Evolutionary conservation across 2,888 invertebrate species (phyloP).

Genomic region (Eristalis pertinax): DNA sequence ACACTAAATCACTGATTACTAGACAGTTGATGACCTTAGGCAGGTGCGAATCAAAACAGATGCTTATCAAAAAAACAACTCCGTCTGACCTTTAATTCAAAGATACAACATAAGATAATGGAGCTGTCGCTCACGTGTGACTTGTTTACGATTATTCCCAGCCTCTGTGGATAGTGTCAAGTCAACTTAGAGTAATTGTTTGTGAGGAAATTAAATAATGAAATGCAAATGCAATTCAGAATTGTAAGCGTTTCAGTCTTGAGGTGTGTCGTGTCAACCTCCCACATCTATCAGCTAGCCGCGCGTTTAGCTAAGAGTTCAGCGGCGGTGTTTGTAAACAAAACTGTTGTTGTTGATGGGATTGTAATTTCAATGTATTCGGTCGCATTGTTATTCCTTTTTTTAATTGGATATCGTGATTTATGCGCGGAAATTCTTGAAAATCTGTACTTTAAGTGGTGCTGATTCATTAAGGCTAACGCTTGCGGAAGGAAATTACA

Average conservation of each 20-base stretch:
- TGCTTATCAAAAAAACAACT: neutral
- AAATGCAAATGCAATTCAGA: slow-evolving; percentile 6
- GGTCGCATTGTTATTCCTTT: neutral
- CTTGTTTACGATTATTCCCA: neutral
- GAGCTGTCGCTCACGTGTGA: slow-evolving; percentile 19
- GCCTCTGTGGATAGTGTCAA: neutral
- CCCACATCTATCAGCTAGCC: neutral
- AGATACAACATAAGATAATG: neutral
- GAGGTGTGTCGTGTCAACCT: neutral
- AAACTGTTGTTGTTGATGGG: neutral
- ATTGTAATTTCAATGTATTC: neutral
- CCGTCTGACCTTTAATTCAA: neutral
- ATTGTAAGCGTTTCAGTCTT: neutral
- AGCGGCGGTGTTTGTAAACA: slow-evolving; percentile 1
- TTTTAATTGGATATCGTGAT: neutral
- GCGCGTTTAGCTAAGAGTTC: neutral
- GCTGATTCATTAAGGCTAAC: neutral
- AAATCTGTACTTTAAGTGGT: neutral
- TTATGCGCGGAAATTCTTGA: neutral
- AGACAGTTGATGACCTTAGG: neutral
- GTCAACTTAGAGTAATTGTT: neutral
- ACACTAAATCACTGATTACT: neutral
- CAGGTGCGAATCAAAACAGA: neutral
- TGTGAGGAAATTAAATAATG: neutral
- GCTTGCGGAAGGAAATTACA: neutral